A percentile compares a stretch with the other conserved stretches of the same genome.
Conservation (phyloP, 2,113 vertebrate genomes). For the Poeciliopsis turrubarensis region DNA sequence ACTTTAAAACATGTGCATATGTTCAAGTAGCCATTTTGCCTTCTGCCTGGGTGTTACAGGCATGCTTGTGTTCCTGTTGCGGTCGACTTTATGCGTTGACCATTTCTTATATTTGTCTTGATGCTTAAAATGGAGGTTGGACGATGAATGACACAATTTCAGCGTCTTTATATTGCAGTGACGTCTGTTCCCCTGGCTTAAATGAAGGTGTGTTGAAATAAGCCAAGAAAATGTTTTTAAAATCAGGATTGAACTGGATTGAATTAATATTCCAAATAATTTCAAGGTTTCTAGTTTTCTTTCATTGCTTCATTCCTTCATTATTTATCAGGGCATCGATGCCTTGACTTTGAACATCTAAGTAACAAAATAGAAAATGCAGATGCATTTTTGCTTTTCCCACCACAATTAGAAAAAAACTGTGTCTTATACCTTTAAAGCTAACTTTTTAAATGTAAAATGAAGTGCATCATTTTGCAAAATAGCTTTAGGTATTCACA, state of each 20-base stretch:
- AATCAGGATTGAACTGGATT: constrained; percentile 28
- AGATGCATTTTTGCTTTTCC: constrained; percentile 13
- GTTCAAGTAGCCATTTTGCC: constrained; percentile 25
- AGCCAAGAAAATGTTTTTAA: constrained; percentile 10
- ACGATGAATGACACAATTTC: constrained; percentile 56
- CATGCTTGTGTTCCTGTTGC: constrained; percentile 6
- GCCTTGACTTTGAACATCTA: not conserved
- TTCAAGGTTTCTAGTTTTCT: constrained; percentile 31
- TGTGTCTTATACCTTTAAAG: not conserved
- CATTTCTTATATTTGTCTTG: constrained; percentile 63
- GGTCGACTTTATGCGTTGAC: constrained; percentile 31
- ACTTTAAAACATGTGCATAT: constrained; percentile 54
- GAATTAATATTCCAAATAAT: constrained; percentile 45
- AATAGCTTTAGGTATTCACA: not conserved
- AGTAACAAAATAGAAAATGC: not conserved
- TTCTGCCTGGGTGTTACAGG: constrained; percentile 28
- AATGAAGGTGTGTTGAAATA: constrained; percentile 5
- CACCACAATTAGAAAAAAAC: not conserved
- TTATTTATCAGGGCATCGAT: not conserved
- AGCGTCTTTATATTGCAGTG: constrained; percentile 18
- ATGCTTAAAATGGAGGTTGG: constrained; percentile 66
- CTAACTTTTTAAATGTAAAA: not conserved
- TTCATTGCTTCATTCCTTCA: not conserved
- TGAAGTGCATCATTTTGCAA: not conserved
- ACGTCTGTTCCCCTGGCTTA: constrained; percentile 21